Conservation (phyloP, 2,888 invertebrate species). For the Neuroscelio doddi region DNA sequence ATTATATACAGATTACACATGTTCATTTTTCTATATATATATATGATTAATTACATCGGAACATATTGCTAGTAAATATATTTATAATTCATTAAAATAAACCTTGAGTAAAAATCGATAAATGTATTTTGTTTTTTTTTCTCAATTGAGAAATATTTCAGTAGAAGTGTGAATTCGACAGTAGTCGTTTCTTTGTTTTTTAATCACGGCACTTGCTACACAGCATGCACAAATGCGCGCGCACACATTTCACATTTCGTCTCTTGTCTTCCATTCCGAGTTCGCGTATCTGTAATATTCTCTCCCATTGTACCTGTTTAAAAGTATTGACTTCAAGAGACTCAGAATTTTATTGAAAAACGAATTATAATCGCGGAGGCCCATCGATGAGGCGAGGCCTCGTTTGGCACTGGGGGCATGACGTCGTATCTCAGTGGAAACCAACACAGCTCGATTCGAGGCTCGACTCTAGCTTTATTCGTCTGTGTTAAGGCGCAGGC, state of each 20-base stretch:
- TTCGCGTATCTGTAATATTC: conserved; percentile 21
- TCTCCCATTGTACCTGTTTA: conserved; percentile 21
- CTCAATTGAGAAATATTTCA: background rate
- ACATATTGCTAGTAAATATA: no score
- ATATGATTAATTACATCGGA: background rate
- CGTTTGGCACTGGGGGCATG: conserved; percentile 32
- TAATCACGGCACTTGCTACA: conserved; percentile 30
- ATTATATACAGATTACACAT: no score
- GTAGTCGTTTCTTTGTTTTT: background rate
- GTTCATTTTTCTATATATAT: background rate
- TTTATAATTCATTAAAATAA: no score
- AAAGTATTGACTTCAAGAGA: conserved; percentile 31
- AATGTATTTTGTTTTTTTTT: background rate
- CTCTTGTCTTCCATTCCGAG: conserved; percentile 21
- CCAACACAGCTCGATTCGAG: conserved; percentile 37
- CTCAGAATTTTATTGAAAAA: conserved; percentile 22
- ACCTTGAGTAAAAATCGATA: background rate
- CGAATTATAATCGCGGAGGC: conserved; percentile 14
- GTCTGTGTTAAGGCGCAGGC: conserved; percentile 33
- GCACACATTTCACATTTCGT: conserved; percentile 30
- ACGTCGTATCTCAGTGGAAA: conserved; percentile 27
- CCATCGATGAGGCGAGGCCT: conserved; percentile 37
- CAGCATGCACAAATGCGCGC: conserved; percentile 37
- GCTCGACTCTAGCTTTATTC: conserved; percentile 28
- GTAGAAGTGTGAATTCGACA: conserved; percentile 1